A percentile compares a stretch with the other conserved stretches of the same genome.
Conservation (phyloP, 2,888 invertebrate species). For the Stictocephala bisonia region DNA sequence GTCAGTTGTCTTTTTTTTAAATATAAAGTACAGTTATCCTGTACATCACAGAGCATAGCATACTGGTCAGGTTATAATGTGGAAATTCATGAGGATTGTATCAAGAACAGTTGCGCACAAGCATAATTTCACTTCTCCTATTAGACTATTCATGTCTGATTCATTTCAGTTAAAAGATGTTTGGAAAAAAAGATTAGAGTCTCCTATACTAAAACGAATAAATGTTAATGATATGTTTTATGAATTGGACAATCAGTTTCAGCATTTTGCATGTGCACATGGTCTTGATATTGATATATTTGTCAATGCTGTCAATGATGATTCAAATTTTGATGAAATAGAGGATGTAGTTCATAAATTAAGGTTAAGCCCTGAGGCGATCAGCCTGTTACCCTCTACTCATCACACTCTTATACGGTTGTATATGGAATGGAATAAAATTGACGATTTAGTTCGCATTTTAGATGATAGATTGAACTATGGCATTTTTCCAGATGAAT, state of each 20-base stretch:
- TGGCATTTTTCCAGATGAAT: conserved; percentile 91
- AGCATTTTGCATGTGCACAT: conserved; percentile 72
- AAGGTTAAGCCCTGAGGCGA: conserved; percentile 77
- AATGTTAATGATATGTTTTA: conserved; percentile 76
- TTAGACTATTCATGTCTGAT: conserved; percentile 68
- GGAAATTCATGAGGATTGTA: too few species aligned
- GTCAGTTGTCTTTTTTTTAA: too few species aligned
- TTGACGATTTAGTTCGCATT: conserved; percentile 76
- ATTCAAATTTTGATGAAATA: conserved; percentile 75
- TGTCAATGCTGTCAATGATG: conserved; percentile 73
- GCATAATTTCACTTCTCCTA: too few species aligned
- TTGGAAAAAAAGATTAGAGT: conserved; percentile 75
- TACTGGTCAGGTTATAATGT: too few species aligned
- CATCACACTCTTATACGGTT: conserved; percentile 81
- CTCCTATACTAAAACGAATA: conserved; percentile 72
- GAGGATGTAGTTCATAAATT: conserved; percentile 78
- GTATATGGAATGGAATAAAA: conserved; percentile 68
- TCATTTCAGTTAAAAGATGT: conserved; percentile 77
- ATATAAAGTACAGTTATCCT: too few species aligned
- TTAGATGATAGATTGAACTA: conserved; percentile 86
- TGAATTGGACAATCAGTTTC: conserved; percentile 75
- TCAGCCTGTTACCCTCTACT: conserved; percentile 81
- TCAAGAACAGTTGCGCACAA: too few species aligned
- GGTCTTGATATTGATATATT: conserved; percentile 88
- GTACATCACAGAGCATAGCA: too few species aligned